Conservation (phyloP, 2,113 vertebrate species). For the Callipepla squamata region DNA sequence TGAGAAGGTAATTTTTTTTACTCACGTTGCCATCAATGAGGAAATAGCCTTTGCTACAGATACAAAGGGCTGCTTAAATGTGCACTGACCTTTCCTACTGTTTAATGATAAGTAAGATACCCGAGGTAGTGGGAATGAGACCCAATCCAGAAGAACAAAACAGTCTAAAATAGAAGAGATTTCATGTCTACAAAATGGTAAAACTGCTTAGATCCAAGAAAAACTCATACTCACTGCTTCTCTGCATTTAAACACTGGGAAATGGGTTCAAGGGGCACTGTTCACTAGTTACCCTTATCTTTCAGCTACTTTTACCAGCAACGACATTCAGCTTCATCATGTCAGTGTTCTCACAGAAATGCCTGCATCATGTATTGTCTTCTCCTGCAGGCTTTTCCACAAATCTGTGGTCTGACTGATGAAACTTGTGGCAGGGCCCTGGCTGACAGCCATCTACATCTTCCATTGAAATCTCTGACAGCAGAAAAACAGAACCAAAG, state of each 20-base stretch:
- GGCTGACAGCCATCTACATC: neutral
- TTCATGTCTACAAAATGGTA: neutral
- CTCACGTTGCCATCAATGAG: neutral
- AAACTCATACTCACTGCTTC: neutral
- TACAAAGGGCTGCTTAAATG: neutral
- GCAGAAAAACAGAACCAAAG: neutral
- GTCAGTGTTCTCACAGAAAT: neutral
- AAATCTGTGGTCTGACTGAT: neutral
- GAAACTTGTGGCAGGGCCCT: neutral
- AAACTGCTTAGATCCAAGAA: neutral
- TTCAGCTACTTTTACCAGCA: neutral
- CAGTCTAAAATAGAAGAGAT: neutral
- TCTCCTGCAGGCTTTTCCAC: fast-evolving
- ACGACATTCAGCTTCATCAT: neutral
- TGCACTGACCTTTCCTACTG: neutral
- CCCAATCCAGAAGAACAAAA: neutral
- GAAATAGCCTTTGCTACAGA: neutral
- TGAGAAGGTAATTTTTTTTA: neutral
- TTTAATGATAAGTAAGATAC: neutral
- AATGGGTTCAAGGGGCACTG: neutral
- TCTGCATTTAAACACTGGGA: neutral
- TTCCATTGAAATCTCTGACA: neutral
- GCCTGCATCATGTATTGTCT: neutral
- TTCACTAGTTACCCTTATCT: neutral
- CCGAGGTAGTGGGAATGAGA: neutral